Base-by-base conservation (phyloP, 2,888 invertebrate genomes). In the Sepiola atlantica region DNA sequence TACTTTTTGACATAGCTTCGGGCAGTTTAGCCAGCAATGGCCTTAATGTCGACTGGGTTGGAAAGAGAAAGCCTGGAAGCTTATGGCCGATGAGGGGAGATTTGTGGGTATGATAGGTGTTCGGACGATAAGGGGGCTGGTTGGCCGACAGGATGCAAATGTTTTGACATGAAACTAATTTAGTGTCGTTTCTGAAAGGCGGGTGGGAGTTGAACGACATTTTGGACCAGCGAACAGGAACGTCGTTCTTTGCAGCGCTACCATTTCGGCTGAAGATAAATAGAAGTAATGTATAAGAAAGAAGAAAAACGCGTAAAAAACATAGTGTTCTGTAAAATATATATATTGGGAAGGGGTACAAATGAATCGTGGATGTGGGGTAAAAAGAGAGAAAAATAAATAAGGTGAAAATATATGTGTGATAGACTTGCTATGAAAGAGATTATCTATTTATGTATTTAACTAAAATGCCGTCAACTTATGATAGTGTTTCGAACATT, bases 151-250 rank as follows among this genome's bases (percentile, higher is more conserved):
- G 77, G 77, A 77, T 77, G 77, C 77, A 77, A 77, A 77, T 77
- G 77, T 77, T 77, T 77, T n/a, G 77, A 77, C 77, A 77, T 77
- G 77, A 77, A 77, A 77, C 77, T 77, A 77, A 77, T 77, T 77
- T 77, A 77, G 77, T 77, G 77, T 14, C n/a, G 18, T 77, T 32
- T 45, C 8, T 3, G 77, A 77, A 77, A 18, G 77, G 77, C 4
- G n/a, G 16, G 77, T 21, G 77, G 77, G 77, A n/a, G 77, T n/a
- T n/a, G 18, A 32, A 10, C n/a, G 77, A n/a, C 77, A 32, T 32
- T 14, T 77, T n/a, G 77, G 77, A 77, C 18, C 77, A 32, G n/a
- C 32, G n/a, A 4, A n/a, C 12, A 2, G 18, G 0, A 77, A n/a
- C 16, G 77, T 77, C 20, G n/a, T n/a, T n/a, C 16, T 77, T 77